Percentiles rank a stretch among this genome's conserved stretches.
phyloP scores from a whole-genome alignment of 2,888 invertebrate species.

The Tholera decimalis region DNA sequence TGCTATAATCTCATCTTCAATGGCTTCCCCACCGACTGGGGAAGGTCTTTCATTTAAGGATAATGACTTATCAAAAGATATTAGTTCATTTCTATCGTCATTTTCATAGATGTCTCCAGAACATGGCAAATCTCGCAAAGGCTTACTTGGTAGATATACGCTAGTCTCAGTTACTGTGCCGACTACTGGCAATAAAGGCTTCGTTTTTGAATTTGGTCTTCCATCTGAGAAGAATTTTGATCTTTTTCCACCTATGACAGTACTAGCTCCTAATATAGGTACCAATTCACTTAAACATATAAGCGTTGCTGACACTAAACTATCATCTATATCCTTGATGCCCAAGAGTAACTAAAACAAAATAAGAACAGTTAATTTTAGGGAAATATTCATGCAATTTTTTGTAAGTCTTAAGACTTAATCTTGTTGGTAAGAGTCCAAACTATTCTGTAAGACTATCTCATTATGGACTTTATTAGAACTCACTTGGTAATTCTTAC shows the following conservation, averaged over 20 bases:
- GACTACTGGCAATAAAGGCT: slow-evolving; percentile 50
- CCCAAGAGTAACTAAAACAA: slow-evolving; percentile 93
- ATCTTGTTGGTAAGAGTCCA: too few species aligned
- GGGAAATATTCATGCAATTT: background rate
- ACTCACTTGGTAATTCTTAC: too few species aligned
- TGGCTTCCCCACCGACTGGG: slow-evolving; percentile 96
- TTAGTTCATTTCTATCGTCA: slow-evolving; percentile 69
- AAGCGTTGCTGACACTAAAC: slow-evolving; percentile 95
- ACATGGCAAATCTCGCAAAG: slow-evolving; percentile 80
- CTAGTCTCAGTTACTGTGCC: slow-evolving; percentile 64
- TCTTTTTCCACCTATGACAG: slow-evolving; percentile 96
- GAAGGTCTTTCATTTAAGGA: slow-evolving; percentile 94
- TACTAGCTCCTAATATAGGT: slow-evolving; percentile 95
- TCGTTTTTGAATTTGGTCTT: slow-evolving; percentile 92
- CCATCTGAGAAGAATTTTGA: slow-evolving; percentile 96
- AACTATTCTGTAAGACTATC: too few species aligned
- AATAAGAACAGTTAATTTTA: background rate
- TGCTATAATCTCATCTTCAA: slow-evolving; percentile 82
- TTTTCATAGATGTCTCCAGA: slow-evolving; percentile 78
- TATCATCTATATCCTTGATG: slow-evolving; percentile 96
- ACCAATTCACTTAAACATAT: slow-evolving; percentile 96
- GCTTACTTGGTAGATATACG: slow-evolving; percentile 72
- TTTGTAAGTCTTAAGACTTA: too few species aligned
- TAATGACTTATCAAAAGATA: slow-evolving; percentile 80
- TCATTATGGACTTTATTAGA: too few species aligned